These are phyloP conservation scores for Spilosoma lubricipeda DNA, from an alignment of 2,888 invertebrate species.

Conservation along the genomic window DNA sequence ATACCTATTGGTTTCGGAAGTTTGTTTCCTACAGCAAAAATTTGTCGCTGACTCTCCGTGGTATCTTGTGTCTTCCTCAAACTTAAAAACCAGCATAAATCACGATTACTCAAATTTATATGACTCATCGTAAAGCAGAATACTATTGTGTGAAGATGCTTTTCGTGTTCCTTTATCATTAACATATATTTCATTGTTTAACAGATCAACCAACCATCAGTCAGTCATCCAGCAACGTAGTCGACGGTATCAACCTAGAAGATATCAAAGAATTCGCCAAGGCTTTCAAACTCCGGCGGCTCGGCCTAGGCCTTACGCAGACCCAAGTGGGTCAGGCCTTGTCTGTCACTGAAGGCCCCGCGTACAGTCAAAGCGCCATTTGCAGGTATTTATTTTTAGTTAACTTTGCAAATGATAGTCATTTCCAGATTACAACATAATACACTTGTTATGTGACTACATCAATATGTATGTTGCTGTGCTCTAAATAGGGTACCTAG, in stretches of 20 bases:
- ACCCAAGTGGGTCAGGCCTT: slow-evolving; percentile 99
- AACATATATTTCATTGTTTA: slow-evolving; percentile 45
- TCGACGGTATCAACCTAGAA: slow-evolving; percentile 98
- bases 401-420: slow-evolving; percentile 19
- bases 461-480: slow-evolving; percentile 24
- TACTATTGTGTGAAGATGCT: not conserved
- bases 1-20: too few species aligned
- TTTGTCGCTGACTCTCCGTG: not conserved
- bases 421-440: slow-evolving; percentile 9
- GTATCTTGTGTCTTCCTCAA: not conserved
- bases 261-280: slow-evolving; percentile 99
- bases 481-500: not conserved
- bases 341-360: slow-evolving; percentile 98
- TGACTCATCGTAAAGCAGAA: not conserved
- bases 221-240: slow-evolving; percentile 96
- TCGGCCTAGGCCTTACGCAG: slow-evolving; percentile 97
- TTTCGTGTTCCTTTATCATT: not conserved
- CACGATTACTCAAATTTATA: not conserved
- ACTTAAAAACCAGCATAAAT: not conserved
- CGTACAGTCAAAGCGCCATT: slow-evolving; percentile 99
- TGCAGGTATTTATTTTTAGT: slow-evolving; percentile 91
- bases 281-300: slow-evolving; percentile 96
- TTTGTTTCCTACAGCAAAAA: too few species aligned
- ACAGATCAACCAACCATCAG: slow-evolving; percentile 97
- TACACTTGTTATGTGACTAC: slow-evolving; percentile 15